Evolutionary conservation across 2,888 invertebrate species (phyloP), one percentile per base, ranked within the genome.

Genomic region (Calameuta filiformis): DNA sequence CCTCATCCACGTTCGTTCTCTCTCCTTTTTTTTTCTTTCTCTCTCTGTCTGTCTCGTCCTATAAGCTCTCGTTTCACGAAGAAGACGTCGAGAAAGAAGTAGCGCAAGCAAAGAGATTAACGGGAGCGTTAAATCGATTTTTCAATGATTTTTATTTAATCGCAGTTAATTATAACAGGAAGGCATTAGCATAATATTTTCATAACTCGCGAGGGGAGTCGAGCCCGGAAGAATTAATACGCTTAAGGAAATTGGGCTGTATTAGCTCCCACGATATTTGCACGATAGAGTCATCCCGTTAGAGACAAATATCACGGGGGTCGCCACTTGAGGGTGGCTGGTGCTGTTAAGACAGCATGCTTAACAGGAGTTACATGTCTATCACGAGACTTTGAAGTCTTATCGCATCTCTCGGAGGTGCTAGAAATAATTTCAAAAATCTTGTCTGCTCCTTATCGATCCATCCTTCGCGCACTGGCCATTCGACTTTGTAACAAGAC

Each of bases 121-220:
- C 15, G 73, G 33, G n/a, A 33, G 68, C 35, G 31, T 73, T 73
- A 68, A 77, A 33, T 68, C 76, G 76, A 80, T 80, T 80, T 76
- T 76, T 74, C 37, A 80, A 82, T 82, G 79, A 85, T 82, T 86
- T 85, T 83, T 81, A 82, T 80, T 81, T 77, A 83, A 84, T 82
- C 80, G 80, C 75, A 71, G 71, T 71, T 71, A 71, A 71, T 71
- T 71, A 71, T 71, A 31, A 23, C 71, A 71, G 12, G 31, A 23
- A 9, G 71, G 31, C 23, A 71, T 71, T 71, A 71, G 71, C 71
- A 71, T 71, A 71, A 71, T 71, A 71, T 71, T 71, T 71, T 71
- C 33, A 71, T 71, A 34, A 15, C 71, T 15, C 71, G 71, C 71
- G 6, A 34, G 71, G 71, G 31, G 23, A 56, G 9, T 9, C 23